phyloP scores from a whole-genome alignment of 2,888 invertebrate species.

The Orthosia gracilis region DNA sequence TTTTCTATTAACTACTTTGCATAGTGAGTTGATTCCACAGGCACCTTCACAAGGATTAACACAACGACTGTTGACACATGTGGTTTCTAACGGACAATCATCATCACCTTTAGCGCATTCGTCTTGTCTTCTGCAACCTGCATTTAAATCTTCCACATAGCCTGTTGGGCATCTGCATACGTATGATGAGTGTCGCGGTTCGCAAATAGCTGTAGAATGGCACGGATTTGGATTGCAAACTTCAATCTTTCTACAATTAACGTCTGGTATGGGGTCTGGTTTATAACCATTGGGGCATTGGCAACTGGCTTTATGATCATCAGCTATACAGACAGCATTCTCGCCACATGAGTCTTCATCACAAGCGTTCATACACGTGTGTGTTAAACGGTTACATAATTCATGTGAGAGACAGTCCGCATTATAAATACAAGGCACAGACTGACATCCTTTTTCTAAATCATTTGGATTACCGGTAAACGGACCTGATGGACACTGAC shows the following conservation, averaged over 20 bases:
- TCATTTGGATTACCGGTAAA: slow-evolving; percentile 97
- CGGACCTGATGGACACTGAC: slow-evolving; percentile 97
- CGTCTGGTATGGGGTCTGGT: slow-evolving; percentile 96
- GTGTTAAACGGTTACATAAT: slow-evolving; percentile 95
- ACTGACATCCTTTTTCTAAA: slow-evolving; percentile 93
- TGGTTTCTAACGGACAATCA: slow-evolving; percentile 95
- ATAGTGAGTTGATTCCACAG: slow-evolving; percentile 96
- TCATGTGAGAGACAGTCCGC: slow-evolving; percentile 95
- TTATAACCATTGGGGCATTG: slow-evolving; percentile 96
- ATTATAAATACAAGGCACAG: slow-evolving; percentile 96
- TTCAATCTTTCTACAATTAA: slow-evolving; percentile 94
- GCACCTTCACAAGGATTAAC: slow-evolving; percentile 95
- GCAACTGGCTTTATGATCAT: slow-evolving; percentile 95
- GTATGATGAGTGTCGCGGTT: slow-evolving; percentile 93
- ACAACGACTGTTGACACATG: slow-evolving; percentile 94
- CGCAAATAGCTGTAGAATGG: slow-evolving; percentile 95
- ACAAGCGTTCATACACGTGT: slow-evolving; percentile 96
- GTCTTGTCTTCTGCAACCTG: slow-evolving; percentile 95
- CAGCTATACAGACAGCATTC: slow-evolving; percentile 97
- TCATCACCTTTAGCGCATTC: slow-evolving; percentile 93
- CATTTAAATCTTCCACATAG: slow-evolving; percentile 94
- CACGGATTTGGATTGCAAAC: slow-evolving; percentile 95
- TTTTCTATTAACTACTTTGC: slow-evolving; percentile 94
- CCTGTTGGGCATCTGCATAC: slow-evolving; percentile 95
- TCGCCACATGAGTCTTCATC: slow-evolving; percentile 95